Evolutionary conservation across 2,113 vertebrate species (phyloP).

Genomic region (Spea bombifrons): DNA sequence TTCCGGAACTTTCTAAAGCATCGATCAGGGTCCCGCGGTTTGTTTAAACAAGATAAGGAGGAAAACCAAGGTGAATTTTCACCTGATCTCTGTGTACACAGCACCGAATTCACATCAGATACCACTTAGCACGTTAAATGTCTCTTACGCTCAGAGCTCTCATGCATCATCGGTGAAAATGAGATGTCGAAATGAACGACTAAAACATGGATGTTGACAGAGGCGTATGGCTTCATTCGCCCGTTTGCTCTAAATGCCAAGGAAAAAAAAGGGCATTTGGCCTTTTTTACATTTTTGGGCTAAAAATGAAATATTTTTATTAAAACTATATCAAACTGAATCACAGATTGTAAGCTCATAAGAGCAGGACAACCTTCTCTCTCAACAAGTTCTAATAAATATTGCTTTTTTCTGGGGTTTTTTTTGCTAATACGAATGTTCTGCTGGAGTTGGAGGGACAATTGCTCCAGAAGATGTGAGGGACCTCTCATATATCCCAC

Average conservation of each 20-base stretch:
- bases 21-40: slow-evolving; percentile 33
- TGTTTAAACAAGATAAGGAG: slow-evolving; percentile 49
- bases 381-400: too few relatives aligned
- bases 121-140: slow-evolving; percentile 35
- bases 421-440: too few relatives aligned
- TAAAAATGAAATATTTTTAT: too few relatives aligned
- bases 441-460: too few relatives aligned
- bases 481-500: too few relatives aligned
- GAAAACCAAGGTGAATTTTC: slow-evolving; percentile 31
- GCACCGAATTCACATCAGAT: slow-evolving; percentile 25
- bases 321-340: too few relatives aligned
- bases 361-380: too few relatives aligned
- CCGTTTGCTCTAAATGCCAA: background rate
- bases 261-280: too few relatives aligned
- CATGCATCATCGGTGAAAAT: background rate
- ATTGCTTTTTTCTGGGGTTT: too few relatives aligned
- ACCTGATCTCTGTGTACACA: slow-evolving; percentile 40
- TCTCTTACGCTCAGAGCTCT: slow-evolving; percentile 5
- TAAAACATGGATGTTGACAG: background rate
- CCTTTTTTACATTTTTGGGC: too few relatives aligned
- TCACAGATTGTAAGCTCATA: too few relatives aligned
- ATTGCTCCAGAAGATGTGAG: too few relatives aligned
- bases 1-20: slow-evolving; percentile 44
- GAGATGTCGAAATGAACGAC: background rate
- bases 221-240: background rate